Percentiles rank a stretch among this genome's conserved stretches.
These are phyloP conservation scores for Eupithecia subfuscata DNA, from an alignment of 2,888 invertebrate genomes.

Conservation along the genomic window DNA sequence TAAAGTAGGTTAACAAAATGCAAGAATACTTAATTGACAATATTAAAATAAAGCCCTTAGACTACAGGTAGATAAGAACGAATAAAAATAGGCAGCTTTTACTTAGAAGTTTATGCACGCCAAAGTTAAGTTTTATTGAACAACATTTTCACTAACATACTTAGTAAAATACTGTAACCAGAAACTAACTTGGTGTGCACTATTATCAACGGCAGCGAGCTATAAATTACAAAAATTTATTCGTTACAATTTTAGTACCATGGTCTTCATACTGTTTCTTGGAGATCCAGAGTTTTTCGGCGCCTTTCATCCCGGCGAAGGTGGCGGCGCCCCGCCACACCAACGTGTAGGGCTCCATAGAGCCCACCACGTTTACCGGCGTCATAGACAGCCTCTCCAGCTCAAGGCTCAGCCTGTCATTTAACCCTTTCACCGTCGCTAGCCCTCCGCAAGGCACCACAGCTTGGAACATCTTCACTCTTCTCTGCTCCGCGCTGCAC, in stretches of 20 bases:
- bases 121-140: neutral
- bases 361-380: constrained; percentile 54
- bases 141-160: neutral
- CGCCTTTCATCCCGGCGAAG: constrained; percentile 63
- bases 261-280: constrained; percentile 70
- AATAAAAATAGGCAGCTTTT: too few species aligned
- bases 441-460: constrained; percentile 67
- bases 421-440: constrained; percentile 61
- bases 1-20: too few species aligned
- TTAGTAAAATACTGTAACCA: neutral
- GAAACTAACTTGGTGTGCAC: neutral
- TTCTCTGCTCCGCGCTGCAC: constrained; percentile 64
- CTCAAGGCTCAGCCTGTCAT: constrained; percentile 57
- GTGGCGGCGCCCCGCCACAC: constrained; percentile 74
- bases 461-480: constrained; percentile 53
- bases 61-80: too few species aligned
- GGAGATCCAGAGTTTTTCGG: constrained; percentile 61
- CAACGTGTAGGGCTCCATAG: constrained; percentile 61
- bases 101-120: neutral
- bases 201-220: too few species aligned
- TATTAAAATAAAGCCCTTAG: too few species aligned
- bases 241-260: constrained; percentile 65
- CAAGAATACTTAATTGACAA: too few species aligned
- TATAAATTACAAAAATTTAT: constrained; percentile 56
- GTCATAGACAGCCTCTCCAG: constrained; percentile 47